These are phyloP conservation scores for Nicator chloris DNA, from an alignment of 2,113 vertebrate genomes.

Conservation along the genomic window DNA sequence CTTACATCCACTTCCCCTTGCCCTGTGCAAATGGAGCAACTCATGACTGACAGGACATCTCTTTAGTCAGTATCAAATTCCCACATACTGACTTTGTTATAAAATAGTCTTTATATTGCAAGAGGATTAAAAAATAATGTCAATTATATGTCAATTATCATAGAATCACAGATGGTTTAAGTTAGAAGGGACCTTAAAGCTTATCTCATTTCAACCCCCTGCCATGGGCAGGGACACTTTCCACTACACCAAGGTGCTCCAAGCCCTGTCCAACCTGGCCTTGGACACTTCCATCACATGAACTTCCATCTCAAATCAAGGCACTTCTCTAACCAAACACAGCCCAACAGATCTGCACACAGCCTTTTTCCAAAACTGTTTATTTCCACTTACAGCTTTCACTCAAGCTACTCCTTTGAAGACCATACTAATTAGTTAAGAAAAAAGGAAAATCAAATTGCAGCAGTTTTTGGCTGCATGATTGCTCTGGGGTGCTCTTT, in stretches of 20 bases:
- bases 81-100: background rate
- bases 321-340: background rate
- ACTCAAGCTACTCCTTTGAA: background rate
- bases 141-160: background rate
- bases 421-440: background rate
- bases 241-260: background rate
- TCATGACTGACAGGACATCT: background rate
- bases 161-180: background rate
- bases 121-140: background rate
- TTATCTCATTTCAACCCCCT: background rate
- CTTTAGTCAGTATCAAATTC: background rate
- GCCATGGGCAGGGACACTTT: background rate
- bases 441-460: background rate
- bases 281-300: background rate
- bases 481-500: background rate
- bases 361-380: background rate
- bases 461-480: background rate
- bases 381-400: background rate
- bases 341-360: background rate
- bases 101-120: background rate
- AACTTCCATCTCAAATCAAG: background rate
- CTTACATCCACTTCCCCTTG: background rate
- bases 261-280: background rate
- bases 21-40: background rate
- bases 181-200: background rate